Conservation (phyloP, 2,888 invertebrate species). For the Torymus texanus region DNA sequence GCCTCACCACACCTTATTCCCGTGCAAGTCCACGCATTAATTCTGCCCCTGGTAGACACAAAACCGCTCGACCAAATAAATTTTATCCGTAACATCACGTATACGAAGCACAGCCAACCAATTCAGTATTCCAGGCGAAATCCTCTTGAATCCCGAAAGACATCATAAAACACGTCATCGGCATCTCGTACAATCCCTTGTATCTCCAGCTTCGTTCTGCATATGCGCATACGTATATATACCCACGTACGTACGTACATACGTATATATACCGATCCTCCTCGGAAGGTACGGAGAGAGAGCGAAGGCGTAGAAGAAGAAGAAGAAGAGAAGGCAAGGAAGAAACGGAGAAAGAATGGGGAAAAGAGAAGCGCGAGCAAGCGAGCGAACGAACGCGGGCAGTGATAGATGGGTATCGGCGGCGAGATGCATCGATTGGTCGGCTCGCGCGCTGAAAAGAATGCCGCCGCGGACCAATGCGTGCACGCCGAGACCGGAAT, state of each 20-base stretch:
- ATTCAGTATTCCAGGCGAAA: not conserved
- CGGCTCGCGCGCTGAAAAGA: conserved; percentile 74
- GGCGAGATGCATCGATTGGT: conserved; percentile 76
- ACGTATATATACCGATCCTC: not conserved
- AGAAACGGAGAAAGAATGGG: conserved; percentile 59
- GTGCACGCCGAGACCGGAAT: conserved; percentile 72
- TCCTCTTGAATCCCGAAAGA: too few relatives aligned
- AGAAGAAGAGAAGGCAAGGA: conserved; percentile 54
- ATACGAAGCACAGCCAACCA: not conserved
- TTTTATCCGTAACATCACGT: too few relatives aligned
- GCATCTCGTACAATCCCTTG: too few relatives aligned
- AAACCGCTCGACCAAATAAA: too few relatives aligned
- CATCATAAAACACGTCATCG: too few relatives aligned
- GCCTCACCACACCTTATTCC: too few relatives aligned
- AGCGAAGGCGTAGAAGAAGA: conserved; percentile 45
- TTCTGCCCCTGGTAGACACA: too few relatives aligned
- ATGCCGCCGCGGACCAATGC: conserved; percentile 73
- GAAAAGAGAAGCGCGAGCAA: conserved; percentile 58
- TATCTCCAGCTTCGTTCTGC: too few relatives aligned
- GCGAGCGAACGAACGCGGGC: conserved; percentile 62
- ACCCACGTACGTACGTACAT: not conserved
- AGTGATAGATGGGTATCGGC: conserved; percentile 76
- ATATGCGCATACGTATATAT: too few relatives aligned
- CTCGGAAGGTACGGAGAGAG: not conserved
- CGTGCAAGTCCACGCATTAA: too few relatives aligned